phyloP scores from a whole-genome alignment of 2,113 vertebrate species.

The Asarcornis scutulata region DNA sequence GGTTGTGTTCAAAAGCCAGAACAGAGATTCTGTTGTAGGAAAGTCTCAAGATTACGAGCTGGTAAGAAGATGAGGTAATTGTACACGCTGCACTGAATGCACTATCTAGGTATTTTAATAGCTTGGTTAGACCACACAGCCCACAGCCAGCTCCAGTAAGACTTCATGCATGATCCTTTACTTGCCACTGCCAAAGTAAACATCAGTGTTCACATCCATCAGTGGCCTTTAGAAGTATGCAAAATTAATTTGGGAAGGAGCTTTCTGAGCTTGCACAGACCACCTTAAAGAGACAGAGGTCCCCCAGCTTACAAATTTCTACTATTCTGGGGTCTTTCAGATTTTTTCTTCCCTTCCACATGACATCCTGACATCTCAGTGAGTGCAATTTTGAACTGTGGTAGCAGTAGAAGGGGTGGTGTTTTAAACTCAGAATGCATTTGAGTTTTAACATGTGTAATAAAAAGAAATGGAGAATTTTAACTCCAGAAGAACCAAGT shows the following conservation, averaged over 20 bases:
- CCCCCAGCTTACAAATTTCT: not conserved
- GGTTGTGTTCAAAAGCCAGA: not conserved
- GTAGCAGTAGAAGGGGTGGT: not conserved
- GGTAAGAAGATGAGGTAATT: conserved; percentile 7
- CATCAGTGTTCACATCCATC: not conserved
- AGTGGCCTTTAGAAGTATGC: not conserved
- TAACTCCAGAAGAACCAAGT: not conserved
- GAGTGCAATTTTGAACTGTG: not conserved
- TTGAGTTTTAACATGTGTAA: not conserved
- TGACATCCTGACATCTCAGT: not conserved
- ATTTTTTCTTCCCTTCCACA: not conserved
- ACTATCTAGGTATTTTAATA: conserved; percentile 27
- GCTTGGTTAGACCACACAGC: not conserved
- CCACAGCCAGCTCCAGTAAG: not conserved
- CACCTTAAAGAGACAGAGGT: not conserved
- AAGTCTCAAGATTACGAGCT: not conserved
- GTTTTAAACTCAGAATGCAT: not conserved
- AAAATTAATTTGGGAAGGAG: conserved; percentile 31
- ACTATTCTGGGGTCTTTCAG: not conserved
- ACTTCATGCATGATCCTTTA: not conserved
- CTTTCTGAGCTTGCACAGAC: conserved; percentile 12
- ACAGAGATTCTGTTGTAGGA: conserved; percentile 36
- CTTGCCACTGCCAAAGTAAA: conserved; percentile 41
- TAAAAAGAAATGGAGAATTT: not conserved
- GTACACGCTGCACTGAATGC: not conserved